Percentiles rank a stretch among this genome's conserved stretches.
phyloP scores from a whole-genome alignment of 2,113 vertebrate species.

The Neopipo cinnamomea region DNA sequence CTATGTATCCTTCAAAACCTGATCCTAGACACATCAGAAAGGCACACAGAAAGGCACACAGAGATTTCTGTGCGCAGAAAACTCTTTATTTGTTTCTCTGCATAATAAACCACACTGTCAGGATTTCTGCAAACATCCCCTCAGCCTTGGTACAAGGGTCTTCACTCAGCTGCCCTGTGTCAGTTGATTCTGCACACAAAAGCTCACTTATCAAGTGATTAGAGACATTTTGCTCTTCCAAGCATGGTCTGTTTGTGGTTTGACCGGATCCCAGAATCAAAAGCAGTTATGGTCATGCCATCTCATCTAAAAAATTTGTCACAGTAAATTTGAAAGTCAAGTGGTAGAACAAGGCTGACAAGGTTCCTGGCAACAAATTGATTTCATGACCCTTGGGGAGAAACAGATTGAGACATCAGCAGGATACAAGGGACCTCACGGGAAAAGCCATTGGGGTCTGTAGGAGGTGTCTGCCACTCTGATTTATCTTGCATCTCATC shows the following conservation, averaged over 20 bases:
- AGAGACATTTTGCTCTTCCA: not conserved
- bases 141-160: not conserved
- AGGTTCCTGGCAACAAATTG: slow-evolving; percentile 56
- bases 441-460: not conserved
- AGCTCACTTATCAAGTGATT: not conserved
- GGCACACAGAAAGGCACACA: not conserved
- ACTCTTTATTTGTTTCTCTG: not conserved
- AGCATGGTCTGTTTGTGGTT: not conserved
- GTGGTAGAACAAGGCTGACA: slow-evolving; percentile 36
- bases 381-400: slow-evolving; percentile 56
- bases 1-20: not conserved
- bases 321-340: slow-evolving; percentile 56
- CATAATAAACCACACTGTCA: not conserved
- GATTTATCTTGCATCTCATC: not conserved
- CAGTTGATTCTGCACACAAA: not conserved
- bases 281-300: not conserved
- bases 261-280: not conserved
- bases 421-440: slow-evolving; percentile 18
- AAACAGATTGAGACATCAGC: slow-evolving; percentile 58
- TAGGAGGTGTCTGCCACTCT: slow-evolving; percentile 30
- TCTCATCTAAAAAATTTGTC: slow-evolving; percentile 8
- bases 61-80: not conserved
- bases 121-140: not conserved
- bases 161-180: not conserved
- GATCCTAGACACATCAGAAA: not conserved